These are phyloP conservation scores for Papilio machaon DNA, from an alignment of 1,140 invertebrate genomes.

Conservation along the genomic window DNA sequence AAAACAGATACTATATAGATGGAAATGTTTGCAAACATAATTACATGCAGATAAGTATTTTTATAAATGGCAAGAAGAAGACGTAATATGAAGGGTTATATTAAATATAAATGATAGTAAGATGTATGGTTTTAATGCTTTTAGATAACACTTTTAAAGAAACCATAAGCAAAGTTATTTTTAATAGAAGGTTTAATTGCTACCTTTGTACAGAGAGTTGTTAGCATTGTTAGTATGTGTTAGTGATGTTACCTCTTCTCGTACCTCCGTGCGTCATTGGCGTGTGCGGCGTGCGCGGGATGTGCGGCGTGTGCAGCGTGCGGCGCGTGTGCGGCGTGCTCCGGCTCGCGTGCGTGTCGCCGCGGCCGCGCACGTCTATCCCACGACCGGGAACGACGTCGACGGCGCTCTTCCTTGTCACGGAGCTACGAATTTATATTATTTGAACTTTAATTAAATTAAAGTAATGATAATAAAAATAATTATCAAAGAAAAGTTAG, in stretches of 20 bases:
- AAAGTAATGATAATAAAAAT: neutral
- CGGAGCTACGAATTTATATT: constrained; percentile 47
- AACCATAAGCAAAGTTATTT: no score
- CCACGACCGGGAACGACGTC: constrained; percentile 64
- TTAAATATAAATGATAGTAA: no score
- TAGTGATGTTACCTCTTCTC: constrained; percentile 47
- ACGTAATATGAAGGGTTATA: no score
- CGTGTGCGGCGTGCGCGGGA: constrained; percentile 39
- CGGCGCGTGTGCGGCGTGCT: constrained; percentile 48
- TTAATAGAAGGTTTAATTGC: no score
- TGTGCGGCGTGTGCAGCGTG: constrained; percentile 41
- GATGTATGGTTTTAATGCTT: no score
- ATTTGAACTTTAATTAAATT: no score
- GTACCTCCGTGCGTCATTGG: constrained; percentile 50
- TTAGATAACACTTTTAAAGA: no score
- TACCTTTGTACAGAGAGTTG: no score
- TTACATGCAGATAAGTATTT: no score
- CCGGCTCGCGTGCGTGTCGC: constrained; percentile 44
- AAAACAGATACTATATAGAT: no score
- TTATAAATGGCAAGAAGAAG: no score
- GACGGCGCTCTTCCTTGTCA: constrained; percentile 60
- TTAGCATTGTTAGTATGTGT: constrained; percentile 22
- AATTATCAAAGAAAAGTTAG: neutral
- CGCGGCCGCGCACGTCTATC: constrained; percentile 59
- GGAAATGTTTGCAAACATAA: no score